A percentile compares a stretch with the other conserved stretches of the same genome.
These are phyloP conservation scores for Leptoclinus maculatus DNA, from an alignment of 2,797 vertebrate genomes.

Conservation along the genomic window DNA sequence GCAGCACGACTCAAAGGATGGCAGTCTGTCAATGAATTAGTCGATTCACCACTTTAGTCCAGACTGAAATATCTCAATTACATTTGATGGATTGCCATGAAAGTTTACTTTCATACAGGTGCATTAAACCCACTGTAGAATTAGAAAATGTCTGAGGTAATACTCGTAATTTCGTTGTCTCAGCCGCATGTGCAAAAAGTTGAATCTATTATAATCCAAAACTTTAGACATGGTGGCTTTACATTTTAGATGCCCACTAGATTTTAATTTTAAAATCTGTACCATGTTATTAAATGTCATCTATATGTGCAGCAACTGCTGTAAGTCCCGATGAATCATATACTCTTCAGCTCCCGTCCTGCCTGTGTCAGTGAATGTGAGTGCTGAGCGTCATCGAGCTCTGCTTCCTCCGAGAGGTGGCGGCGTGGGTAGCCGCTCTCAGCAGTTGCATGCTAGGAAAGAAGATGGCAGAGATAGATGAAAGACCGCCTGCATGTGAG, in stretches of 20 bases:
- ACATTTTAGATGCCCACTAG: background rate
- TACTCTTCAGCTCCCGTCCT: conserved; percentile 36
- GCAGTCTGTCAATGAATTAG: background rate
- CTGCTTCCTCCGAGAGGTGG: conserved; percentile 60
- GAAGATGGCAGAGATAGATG: conserved; percentile 84
- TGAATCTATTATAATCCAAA: background rate
- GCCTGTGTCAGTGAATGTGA: conserved; percentile 67
- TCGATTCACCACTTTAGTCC: background rate
- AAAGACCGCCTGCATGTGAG: conserved; percentile 87
- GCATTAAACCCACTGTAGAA: background rate
- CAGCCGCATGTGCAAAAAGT: background rate
- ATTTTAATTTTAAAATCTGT: background rate
- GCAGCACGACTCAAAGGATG: too few relatives aligned
- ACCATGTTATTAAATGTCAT: background rate
- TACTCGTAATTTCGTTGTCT: background rate
- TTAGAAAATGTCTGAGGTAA: background rate
- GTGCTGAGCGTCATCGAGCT: conserved; percentile 37
- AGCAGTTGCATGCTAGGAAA: conserved; percentile 82
- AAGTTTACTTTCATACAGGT: background rate
- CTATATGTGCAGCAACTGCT: background rate
- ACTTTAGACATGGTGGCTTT: background rate
- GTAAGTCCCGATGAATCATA: conserved; percentile 8
- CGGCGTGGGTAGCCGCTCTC: conserved; percentile 47
- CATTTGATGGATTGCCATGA: background rate
- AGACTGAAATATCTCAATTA: background rate